phyloP scores from a whole-genome alignment of 2,113 vertebrate species.

The Vulpes lagopus region DNA sequence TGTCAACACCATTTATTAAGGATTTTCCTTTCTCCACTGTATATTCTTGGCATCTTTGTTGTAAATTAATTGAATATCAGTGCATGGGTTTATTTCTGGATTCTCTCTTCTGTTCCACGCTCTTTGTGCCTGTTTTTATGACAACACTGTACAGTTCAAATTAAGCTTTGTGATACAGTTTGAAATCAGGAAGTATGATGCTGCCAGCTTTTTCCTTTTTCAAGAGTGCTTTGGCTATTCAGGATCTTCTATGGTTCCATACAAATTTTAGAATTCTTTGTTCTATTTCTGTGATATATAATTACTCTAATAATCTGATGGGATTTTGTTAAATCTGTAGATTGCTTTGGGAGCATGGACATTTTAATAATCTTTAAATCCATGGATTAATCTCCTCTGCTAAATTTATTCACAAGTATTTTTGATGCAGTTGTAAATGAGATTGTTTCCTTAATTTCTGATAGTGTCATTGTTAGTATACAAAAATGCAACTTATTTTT shows the following conservation, averaged over 20 bases:
- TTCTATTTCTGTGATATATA: neutral
- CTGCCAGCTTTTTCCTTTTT: neutral
- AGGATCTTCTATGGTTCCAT: neutral
- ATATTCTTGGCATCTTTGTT: neutral
- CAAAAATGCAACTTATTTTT: neutral
- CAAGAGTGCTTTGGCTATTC: neutral
- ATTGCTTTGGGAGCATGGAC: neutral
- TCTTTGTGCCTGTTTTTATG: neutral
- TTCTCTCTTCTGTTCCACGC: neutral
- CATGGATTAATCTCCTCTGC: neutral
- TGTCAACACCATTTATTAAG: neutral
- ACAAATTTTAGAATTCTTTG: neutral
- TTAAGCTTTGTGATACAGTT: neutral
- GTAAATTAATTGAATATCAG: neutral
- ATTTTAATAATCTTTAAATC: neutral
- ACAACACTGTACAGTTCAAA: neutral
- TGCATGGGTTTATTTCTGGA: neutral
- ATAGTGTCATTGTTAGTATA: neutral
- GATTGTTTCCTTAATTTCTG: neutral
- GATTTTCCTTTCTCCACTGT: neutral
- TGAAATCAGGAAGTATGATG: neutral
- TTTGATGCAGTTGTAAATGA: neutral
- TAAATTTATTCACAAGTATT: neutral
- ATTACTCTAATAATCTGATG: neutral
- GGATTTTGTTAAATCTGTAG: neutral